Evolutionary conservation across 2,888 invertebrate species (phyloP), one percentile per base, ranked within the genome.

Genomic region (Amblyjoppa proteus): DNA sequence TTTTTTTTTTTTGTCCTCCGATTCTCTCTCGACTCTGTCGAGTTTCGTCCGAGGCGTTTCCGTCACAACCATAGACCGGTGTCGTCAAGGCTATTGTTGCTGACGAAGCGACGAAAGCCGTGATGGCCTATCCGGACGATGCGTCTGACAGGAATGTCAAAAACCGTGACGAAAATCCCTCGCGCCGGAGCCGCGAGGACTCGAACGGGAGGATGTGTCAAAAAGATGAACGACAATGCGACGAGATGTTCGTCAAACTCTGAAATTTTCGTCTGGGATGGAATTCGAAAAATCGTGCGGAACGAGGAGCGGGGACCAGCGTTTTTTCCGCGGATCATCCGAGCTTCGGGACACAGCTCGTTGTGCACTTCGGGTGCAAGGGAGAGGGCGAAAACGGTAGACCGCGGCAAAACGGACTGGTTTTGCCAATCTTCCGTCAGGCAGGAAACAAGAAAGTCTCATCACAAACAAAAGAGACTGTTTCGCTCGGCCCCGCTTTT

Each of bases 291-390:
- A 56, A 20, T 20, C 20, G 0, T 20, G 20, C 0, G 20, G 20
- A 20, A 20, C 20, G 20, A 20, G 20, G 20, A 20, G 20, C 20
- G 20, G 20, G 20, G 20, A 20, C 20, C 20, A 20, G 20, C 20
- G 20, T 20, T 20, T 20, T 20, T 20, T 20, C 6, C 20, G 25
- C 28, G 45, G 58, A 28, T 58, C 58, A 58, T 58, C 78, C 70
- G 49, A 28, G 31, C 74, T 38, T 61, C 16, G 51, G 53, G 75
- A 64, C 69, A 66, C 79, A 66, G 69, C 74, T 56, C 31, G 68
- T 66, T 81, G 53, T 82, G 51, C 66, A 66, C 49, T 61, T 58
- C 76, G 31, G 25, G 58, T 58, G 3, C 25, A 13, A 25, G 9
- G 58, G 9, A 9, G 56, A 3, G 56, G 56, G 56, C 3, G 7